These are phyloP conservation scores for Etheostoma perlongum DNA, from an alignment of 2,797 vertebrate genomes.

Conservation along the genomic window DNA sequence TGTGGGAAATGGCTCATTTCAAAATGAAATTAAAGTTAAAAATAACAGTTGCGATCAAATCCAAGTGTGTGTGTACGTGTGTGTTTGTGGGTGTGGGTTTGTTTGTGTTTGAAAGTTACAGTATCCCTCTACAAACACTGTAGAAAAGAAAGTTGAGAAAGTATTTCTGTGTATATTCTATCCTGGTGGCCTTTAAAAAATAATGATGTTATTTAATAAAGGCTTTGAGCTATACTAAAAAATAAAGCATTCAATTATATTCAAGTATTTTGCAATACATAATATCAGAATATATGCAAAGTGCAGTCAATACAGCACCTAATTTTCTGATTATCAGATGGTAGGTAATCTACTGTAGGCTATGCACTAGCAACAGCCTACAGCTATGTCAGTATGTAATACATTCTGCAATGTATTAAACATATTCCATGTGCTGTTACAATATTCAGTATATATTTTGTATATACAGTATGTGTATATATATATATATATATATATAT, in stretches of 20 bases:
- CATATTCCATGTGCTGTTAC: neutral
- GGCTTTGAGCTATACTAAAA: neutral
- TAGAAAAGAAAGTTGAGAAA: neutral
- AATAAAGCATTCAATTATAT: neutral
- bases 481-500: too few relatives aligned
- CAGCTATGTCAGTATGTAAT: neutral
- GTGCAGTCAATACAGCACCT: neutral
- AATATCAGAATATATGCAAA: constrained; percentile 3
- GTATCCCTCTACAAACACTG: neutral
- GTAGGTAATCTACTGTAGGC: neutral
- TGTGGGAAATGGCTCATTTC: neutral
- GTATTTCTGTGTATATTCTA: neutral
- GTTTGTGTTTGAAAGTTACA: too few relatives aligned
- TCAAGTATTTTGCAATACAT: neutral
- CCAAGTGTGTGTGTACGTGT: too few relatives aligned
- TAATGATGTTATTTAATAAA: neutral
- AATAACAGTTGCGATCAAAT: neutral
- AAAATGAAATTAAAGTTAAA: neutral
- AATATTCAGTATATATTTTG: neutral
- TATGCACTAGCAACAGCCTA: neutral
- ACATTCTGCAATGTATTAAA: neutral
- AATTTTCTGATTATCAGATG: neutral
- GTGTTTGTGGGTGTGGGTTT: too few relatives aligned
- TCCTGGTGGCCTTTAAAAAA: neutral
- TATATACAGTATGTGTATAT: too few relatives aligned